Evolutionary conservation across 2,113 vertebrate species (phyloP).

Genomic region (Perognathus longimembris): DNA sequence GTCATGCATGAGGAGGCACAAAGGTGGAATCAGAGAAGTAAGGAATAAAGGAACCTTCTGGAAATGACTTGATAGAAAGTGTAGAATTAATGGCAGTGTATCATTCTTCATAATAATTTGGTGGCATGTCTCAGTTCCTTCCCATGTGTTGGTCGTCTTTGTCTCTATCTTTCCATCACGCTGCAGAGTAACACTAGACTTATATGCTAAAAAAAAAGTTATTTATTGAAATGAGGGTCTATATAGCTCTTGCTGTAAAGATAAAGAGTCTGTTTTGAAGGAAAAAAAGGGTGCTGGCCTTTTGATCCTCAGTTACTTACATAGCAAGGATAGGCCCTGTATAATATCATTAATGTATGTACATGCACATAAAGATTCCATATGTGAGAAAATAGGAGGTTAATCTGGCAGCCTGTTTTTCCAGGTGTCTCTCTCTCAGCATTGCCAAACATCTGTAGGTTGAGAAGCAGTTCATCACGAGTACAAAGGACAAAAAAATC

Average conservation of each 20-base stretch:
- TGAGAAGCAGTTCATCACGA: conserved; percentile 62
- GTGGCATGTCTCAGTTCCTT: not conserved
- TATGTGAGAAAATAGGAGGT: not conserved
- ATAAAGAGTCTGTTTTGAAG: not conserved
- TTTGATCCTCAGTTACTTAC: not conserved
- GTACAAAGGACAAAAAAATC: conserved; percentile 62
- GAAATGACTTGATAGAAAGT: not conserved
- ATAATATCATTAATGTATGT: not conserved
- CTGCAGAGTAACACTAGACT: not conserved
- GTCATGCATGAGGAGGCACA: not conserved
- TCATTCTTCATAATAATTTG: not conserved
- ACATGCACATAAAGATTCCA: not conserved
- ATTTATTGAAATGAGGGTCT: not conserved
- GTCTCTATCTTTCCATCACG: not conserved
- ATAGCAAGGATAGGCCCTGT: not conserved
- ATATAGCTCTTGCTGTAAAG: not conserved
- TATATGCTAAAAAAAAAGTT: not conserved
- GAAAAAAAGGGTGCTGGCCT: not conserved
- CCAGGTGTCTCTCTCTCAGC: not conserved
- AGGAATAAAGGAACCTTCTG: not conserved
- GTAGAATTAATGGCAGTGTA: not conserved
- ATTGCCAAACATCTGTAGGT: not conserved
- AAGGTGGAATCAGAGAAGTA: not conserved
- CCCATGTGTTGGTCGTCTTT: not conserved
- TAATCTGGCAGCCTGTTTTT: not conserved